Evolutionary conservation across 2,888 invertebrate species (phyloP).

Genomic region (Dugesia japonica): DNA sequence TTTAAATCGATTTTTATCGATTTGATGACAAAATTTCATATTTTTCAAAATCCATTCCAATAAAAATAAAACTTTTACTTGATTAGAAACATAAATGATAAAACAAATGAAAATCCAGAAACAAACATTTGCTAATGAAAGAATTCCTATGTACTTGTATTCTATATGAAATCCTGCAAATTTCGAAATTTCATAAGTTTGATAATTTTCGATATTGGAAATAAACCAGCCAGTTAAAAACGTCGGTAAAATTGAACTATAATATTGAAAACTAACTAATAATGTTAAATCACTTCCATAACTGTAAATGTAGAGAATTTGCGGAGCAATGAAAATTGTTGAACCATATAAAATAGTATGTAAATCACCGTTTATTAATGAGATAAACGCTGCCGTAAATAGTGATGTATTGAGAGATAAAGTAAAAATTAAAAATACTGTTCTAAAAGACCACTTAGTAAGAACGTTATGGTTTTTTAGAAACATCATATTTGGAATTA

Average conservation of each 20-base stretch:
- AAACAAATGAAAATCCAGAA: neutral
- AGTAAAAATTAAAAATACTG: neutral
- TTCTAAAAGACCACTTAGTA: neutral
- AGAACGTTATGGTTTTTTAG: neutral
- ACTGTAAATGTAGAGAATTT: neutral
- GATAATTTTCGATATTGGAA: neutral
- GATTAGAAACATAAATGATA: neutral
- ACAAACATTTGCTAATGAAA: neutral
- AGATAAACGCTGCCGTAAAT: neutral
- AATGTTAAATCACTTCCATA: neutral
- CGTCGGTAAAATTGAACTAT: neutral
- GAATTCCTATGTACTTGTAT: neutral
- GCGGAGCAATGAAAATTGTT: neutral
- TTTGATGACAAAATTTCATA: neutral
- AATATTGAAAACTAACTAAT: neutral
- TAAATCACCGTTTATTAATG: neutral
- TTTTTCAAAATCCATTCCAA: neutral
- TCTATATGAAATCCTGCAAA: neutral
- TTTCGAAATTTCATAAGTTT: neutral
- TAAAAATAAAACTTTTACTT: neutral
- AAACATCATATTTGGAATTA: neutral
- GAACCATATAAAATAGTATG: neutral
- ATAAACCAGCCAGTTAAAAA: neutral
- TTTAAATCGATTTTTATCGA: no score
- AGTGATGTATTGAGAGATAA: neutral